These are phyloP conservation scores for Babylonia areolata DNA, from an alignment of 1,140 invertebrate species.

Conservation along the genomic window DNA sequence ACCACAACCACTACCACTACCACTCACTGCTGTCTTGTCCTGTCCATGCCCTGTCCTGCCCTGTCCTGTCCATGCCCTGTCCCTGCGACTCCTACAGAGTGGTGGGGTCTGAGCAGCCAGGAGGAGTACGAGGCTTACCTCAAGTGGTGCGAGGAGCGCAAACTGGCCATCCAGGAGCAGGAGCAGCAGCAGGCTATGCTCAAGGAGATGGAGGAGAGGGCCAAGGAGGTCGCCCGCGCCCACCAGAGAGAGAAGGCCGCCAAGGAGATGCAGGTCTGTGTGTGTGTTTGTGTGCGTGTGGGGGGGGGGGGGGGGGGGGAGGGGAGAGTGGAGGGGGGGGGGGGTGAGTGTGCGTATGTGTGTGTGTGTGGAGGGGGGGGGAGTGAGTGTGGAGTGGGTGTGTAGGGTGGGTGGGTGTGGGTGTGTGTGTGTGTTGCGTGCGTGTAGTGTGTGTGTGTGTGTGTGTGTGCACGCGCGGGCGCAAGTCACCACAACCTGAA, in stretches of 20 bases:
- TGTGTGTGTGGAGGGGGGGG: background rate
- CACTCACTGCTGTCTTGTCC: too few relatives aligned
- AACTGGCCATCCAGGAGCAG: conserved; percentile 26
- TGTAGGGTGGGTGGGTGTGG: too few relatives aligned
- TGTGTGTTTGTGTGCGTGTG: too few relatives aligned
- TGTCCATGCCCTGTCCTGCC: too few relatives aligned
- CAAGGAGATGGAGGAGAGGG: conserved; percentile 28
- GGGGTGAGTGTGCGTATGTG: background rate
- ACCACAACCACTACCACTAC: too few relatives aligned
- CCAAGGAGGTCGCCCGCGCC: background rate
- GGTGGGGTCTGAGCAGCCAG: conserved; percentile 1
- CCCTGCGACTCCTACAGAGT: too few relatives aligned
- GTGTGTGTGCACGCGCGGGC: too few relatives aligned
- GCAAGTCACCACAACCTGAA: too few relatives aligned
- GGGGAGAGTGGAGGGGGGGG: background rate
- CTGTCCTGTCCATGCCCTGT: too few relatives aligned
- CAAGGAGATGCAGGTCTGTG: background rate
- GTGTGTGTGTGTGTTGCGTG: too few relatives aligned
- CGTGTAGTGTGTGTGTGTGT: too few relatives aligned
- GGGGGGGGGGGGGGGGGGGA: background rate
- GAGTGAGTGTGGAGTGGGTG: background rate
- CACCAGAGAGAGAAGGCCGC: background rate
- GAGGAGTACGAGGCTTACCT: conserved; percentile 35
- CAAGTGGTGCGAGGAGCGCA: conserved; percentile 26
- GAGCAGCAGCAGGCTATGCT: conserved; percentile 46